These are phyloP conservation scores for Bombus cullumanus DNA, from an alignment of 1,140 invertebrate genomes.

Conservation along the genomic window DNA sequence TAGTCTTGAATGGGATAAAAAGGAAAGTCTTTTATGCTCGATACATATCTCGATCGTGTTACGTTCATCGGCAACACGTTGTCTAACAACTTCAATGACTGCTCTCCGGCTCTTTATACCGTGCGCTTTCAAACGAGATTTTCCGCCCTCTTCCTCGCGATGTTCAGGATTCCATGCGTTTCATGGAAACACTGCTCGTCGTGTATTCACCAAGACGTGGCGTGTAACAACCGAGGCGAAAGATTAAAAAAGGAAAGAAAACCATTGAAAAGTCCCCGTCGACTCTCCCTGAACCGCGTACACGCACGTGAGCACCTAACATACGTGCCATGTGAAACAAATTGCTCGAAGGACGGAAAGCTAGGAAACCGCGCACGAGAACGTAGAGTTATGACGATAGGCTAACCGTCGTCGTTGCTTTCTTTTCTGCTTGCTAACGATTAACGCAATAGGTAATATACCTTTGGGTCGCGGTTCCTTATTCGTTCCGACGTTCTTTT, in stretches of 20 bases:
- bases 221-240: not conserved
- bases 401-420: not conserved
- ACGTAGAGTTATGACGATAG: constrained; percentile 30
- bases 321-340: constrained; percentile 39
- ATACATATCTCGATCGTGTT: not conserved
- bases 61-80: not conserved
- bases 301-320: constrained; percentile 9
- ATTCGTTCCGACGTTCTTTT: not conserved
- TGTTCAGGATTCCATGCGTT: constrained; percentile 17
- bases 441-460: not conserved
- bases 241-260: not conserved
- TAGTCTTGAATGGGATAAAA: not conserved
- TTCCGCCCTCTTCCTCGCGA: not conserved
- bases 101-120: not conserved
- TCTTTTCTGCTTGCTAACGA: not conserved
- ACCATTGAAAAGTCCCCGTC: constrained; percentile 3
- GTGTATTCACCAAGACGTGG: constrained; percentile 18
- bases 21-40: not conserved
- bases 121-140: not conserved
- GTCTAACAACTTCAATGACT: not conserved
- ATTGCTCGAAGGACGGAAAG: constrained; percentile 17
- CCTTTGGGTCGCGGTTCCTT: not conserved
- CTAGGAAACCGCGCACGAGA: not conserved
- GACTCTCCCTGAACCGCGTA: not conserved
- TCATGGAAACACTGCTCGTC: constrained; percentile 31